Percentiles rank a stretch among this genome's conserved stretches.
These are phyloP conservation scores for Megathymus violae DNA, from an alignment of 1,140 invertebrate species.

Conservation along the genomic window DNA sequence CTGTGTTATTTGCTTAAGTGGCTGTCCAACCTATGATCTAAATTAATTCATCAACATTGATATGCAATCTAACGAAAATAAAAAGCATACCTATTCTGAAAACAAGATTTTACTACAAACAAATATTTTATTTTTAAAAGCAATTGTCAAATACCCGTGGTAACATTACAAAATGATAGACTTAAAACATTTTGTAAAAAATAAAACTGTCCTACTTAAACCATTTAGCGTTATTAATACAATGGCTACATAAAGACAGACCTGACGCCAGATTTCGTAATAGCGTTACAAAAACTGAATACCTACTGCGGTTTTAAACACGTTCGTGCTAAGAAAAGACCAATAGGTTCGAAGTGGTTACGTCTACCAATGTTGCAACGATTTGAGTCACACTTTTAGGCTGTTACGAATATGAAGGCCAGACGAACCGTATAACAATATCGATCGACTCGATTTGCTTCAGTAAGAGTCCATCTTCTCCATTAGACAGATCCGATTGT, in stretches of 20 bases:
- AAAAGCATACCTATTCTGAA: too few species aligned
- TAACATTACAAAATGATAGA: slow-evolving; percentile 20
- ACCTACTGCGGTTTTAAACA: slow-evolving; percentile 31
- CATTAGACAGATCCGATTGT: slow-evolving; percentile 57
- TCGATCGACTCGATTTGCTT: slow-evolving; percentile 48
- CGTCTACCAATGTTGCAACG: slow-evolving; percentile 42
- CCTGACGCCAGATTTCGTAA: slow-evolving; percentile 17
- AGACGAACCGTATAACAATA: slow-evolving; percentile 53
- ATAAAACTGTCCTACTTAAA: slow-evolving; percentile 20
- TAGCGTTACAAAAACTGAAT: slow-evolving; percentile 28
- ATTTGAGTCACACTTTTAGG: slow-evolving; percentile 59
- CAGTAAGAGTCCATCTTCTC: slow-evolving; percentile 50
- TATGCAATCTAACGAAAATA: too few species aligned
- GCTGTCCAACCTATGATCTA: too few species aligned
- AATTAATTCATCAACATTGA: too few species aligned
- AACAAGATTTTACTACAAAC: too few species aligned
- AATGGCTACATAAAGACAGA: slow-evolving; percentile 21
- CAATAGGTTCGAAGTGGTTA: slow-evolving; percentile 38
- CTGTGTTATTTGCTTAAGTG: too few species aligned
- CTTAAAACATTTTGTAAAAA: slow-evolving; percentile 16
- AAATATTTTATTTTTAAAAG: slow-evolving; percentile 54
- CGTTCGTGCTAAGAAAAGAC: slow-evolving; percentile 42
- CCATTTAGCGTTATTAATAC: slow-evolving; percentile 16
- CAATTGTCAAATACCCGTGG: slow-evolving; percentile 46
- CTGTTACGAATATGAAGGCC: slow-evolving; percentile 59